Evolutionary conservation across 1,140 invertebrate species (phyloP).

Genomic region (Drosophila tristis): DNA sequence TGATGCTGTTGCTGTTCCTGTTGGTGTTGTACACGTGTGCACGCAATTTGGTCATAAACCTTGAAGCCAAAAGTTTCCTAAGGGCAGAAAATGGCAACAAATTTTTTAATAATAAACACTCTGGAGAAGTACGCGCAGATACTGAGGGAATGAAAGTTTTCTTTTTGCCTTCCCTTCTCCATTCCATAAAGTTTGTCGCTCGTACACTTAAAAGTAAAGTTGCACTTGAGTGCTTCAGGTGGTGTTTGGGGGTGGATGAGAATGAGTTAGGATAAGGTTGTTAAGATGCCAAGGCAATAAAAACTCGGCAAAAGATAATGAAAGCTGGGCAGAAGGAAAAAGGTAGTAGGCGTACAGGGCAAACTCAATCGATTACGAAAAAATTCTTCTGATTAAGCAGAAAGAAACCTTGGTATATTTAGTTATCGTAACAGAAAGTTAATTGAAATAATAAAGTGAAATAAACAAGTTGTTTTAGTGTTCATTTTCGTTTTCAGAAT

Average conservation of each 20-base stretch:
- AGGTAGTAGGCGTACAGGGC: neutral
- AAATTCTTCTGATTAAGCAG: neutral
- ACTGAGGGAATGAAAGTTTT: constrained; percentile 50
- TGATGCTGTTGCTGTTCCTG: neutral
- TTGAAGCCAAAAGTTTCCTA: constrained; percentile 48
- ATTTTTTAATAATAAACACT: constrained; percentile 78
- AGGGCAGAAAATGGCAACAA: constrained; percentile 65
- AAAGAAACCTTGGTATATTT: too few species aligned
- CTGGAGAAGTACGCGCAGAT: neutral
- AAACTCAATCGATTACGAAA: constrained; percentile 15
- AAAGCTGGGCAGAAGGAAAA: constrained; percentile 16
- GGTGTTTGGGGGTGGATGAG: neutral
- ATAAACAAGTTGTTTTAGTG: too few species aligned
- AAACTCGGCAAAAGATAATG: constrained; percentile 38
- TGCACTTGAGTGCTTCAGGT: constrained; percentile 39
- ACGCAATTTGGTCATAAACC: constrained; percentile 60
- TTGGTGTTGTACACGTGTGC: constrained; percentile 50
- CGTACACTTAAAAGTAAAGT: constrained; percentile 74
- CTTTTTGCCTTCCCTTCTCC: constrained; percentile 30
- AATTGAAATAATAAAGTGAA: too few species aligned
- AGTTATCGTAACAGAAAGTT: too few species aligned
- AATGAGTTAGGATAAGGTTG: constrained; percentile 19
- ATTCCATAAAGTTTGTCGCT: constrained; percentile 60
- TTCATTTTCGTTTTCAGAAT: too few species aligned
- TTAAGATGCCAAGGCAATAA: constrained; percentile 33